phyloP scores from a whole-genome alignment of 1,140 invertebrate species.

The Pinna nobilis region DNA sequence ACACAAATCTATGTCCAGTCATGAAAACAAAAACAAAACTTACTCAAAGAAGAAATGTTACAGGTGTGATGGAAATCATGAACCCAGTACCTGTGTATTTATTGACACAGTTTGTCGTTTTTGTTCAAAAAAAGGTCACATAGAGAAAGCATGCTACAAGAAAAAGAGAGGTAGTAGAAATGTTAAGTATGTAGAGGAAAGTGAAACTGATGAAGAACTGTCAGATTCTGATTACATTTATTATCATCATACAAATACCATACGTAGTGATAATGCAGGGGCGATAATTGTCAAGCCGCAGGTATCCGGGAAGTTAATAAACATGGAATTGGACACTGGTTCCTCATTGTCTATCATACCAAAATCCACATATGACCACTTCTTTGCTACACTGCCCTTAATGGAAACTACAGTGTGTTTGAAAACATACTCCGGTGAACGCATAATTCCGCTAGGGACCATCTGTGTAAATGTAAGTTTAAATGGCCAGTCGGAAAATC shows the following conservation, averaged over 20 bases:
- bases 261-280: background rate
- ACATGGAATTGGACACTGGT: constrained; percentile 20
- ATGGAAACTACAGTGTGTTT: background rate
- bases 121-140: constrained; percentile 6
- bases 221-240: too few species aligned
- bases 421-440: constrained; percentile 15
- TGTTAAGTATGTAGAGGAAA: background rate
- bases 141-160: constrained; percentile 3
- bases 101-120: background rate
- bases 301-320: too few species aligned
- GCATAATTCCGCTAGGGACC: constrained; percentile 2
- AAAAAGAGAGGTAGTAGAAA: background rate
- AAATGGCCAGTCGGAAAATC: background rate
- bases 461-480: constrained; percentile 4
- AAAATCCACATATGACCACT: background rate
- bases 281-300: background rate
- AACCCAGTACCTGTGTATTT: background rate
- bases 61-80: constrained; percentile 23
- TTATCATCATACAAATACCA: too few species aligned
- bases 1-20: background rate
- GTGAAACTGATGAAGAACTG: background rate
- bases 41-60: constrained; percentile 1
- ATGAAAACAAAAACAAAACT: background rate
- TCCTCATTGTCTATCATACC: constrained; percentile 15
- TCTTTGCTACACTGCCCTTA: background rate